phyloP scores from a whole-genome alignment of 2,888 invertebrate species.

The Spodoptera exigua region DNA sequence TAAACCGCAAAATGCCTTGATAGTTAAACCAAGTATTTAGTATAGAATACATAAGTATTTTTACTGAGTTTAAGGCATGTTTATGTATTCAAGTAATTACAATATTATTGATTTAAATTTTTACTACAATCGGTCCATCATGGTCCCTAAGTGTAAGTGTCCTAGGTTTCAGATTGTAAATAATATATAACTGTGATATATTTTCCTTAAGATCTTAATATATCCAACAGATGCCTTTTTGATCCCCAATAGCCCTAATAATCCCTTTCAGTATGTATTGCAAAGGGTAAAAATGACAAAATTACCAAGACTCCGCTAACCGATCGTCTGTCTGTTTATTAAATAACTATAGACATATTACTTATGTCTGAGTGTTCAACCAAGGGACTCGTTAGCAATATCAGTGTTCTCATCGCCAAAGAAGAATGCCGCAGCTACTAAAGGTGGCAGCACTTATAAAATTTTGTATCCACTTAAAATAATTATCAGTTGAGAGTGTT shows the following conservation, averaged over 20 bases:
- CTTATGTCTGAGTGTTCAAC: conserved; percentile 10
- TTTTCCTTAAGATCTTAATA: too few relatives aligned
- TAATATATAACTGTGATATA: too few relatives aligned
- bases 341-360: not conserved
- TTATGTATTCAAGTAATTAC: not conserved
- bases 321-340: not conserved
- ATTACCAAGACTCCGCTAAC: too few relatives aligned
- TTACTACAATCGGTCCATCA: too few relatives aligned
- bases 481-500: too few relatives aligned
- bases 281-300: too few relatives aligned
- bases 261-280: too few relatives aligned
- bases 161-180: too few relatives aligned
- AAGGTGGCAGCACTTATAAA: conserved; percentile 17
- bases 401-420: conserved; percentile 34
- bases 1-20: conserved; percentile 37
- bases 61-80: not conserved
- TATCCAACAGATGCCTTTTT: too few relatives aligned
- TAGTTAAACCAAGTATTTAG: conserved; percentile 30
- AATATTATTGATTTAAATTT: too few relatives aligned
- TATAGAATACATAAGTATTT: conserved; percentile 1
- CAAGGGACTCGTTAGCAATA: conserved; percentile 41
- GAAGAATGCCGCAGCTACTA: conserved; percentile 25
- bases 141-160: too few relatives aligned
- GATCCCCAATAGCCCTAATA: too few relatives aligned
- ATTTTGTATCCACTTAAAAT: not conserved